These are phyloP conservation scores for Platysternon megacephalum DNA, from an alignment of 2,113 vertebrate genomes.

Conservation along the genomic window DNA sequence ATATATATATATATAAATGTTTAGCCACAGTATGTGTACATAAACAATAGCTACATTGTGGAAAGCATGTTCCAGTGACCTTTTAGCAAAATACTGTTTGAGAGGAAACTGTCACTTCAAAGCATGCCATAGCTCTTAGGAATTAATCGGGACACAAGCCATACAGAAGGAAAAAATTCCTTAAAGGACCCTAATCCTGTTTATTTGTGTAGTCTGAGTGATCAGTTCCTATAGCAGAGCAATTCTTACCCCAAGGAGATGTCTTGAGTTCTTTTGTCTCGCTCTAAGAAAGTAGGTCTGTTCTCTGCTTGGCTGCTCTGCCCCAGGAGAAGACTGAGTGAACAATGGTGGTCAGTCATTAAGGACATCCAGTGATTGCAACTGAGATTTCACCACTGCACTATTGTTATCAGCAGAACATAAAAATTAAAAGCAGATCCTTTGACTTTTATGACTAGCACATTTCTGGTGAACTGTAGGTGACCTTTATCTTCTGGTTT, in stretches of 20 bases:
- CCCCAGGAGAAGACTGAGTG: slow-evolving; percentile 28
- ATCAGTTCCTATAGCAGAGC: slow-evolving; percentile 48
- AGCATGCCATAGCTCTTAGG: slow-evolving; percentile 43
- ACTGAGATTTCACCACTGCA: background rate
- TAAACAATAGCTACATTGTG: slow-evolving; percentile 2
- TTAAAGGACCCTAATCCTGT: slow-evolving; percentile 56
- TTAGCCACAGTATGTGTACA: background rate
- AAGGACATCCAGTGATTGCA: background rate
- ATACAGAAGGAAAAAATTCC: slow-evolving; percentile 35
- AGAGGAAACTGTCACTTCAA: slow-evolving; percentile 43
- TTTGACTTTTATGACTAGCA: slow-evolving; percentile 53
- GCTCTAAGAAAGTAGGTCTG: slow-evolving; percentile 61
- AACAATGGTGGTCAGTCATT: slow-evolving; percentile 44
- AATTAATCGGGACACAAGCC: slow-evolving; percentile 31
- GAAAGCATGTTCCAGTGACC: slow-evolving; percentile 37
- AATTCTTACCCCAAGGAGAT: slow-evolving; percentile 71
- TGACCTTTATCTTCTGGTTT: slow-evolving; percentile 36
- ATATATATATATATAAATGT: background rate
- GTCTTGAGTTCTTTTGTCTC: slow-evolving; percentile 66
- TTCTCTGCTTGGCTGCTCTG: slow-evolving; percentile 51
- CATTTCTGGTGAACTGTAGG: slow-evolving; percentile 48
- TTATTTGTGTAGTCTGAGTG: slow-evolving; percentile 59
- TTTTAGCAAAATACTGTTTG: slow-evolving; percentile 19
- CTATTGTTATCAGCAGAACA: slow-evolving; percentile 31
- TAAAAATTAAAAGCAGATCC: slow-evolving; percentile 58